Base-by-base conservation (phyloP, 2,888 invertebrate species). In the Temnothorax unifasciatus region DNA sequence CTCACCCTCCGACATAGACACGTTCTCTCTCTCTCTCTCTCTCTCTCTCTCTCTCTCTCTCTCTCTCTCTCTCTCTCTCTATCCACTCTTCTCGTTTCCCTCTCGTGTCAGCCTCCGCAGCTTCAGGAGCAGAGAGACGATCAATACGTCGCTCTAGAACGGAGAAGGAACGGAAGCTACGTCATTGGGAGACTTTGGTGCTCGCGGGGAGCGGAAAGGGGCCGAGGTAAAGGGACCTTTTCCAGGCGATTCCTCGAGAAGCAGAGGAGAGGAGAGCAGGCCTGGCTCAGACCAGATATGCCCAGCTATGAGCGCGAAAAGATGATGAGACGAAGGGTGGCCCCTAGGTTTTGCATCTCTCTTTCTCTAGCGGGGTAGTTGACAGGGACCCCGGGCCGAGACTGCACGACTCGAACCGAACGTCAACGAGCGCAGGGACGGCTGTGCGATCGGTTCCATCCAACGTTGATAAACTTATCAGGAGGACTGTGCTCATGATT, bases 301-400 rank as follows among this genome's bases (percentile, higher is more conserved):
- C 90, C 86, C 85, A 90, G 86, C 86, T 92, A 91, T 92, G 92
- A 93, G 91, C 91, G 92, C 88, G 93, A 93, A 94, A 94, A 94
- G 94, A 94, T 94, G 93, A 94, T 91, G 93, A 93, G 93, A 92
- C 91, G 90, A 90, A 91, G 92, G 91, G 91, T 92, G 92, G 92
- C 90, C 91, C 91, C 81, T 85, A 85, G 92, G 90, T 91, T 90
- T 85, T 87, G 85, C 88, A 89, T 88, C 88, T 85, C 86, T 68
- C 64, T 83, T 74, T 82, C 71, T 64, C 73, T 83, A 85, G 44
- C 88, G 88, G 90, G 88, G 91, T 91, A 91, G 92, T 92, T 92
- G 93, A 93, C 92, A 92, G 91, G 86, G 86, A 82, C 82, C 83
- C 88, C 86, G 59, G 77, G 75, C 87, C 93, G 92, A 92, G 91